Evolutionary conservation across 37 sponge, comb jelly and placozoan genomes (phyloP), one percentile per base, ranked within the genome.

Genomic region (Crambe crambe): DNA sequence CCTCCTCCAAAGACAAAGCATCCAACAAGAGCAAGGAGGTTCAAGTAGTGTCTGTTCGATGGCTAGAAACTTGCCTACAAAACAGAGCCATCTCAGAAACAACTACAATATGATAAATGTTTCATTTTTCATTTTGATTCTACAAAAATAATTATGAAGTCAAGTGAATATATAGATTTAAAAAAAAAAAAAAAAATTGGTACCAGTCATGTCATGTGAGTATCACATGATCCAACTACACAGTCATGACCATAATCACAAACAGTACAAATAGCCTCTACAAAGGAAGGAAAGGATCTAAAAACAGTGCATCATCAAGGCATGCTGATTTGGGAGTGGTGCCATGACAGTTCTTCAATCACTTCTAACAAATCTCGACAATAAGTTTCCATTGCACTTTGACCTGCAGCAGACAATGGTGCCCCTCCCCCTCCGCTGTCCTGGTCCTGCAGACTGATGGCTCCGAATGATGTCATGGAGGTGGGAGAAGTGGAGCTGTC

Each of bases 401-500:
- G 56, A 8, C 64, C 72, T 5, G 73, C 60, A 22, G 68, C 47
- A 20, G 30, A 26, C 37, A 27, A 3, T 1, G 38, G 35, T 0
- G 31, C 68, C 66, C 51, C 32, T 15, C 58, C 81, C 37, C 56
- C 56, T 15, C 58, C 81, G 22, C 56, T 35, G 37, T 73, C 83
- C 8, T 73, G 61, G 22, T 65, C 57, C 34, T 71, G 72, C 22
- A 83, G 30, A 51, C 83, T 83, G 56, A 76, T 83, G 1, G 83
- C 76, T 42, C 83, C 83, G 0, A 57, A 67, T 18, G 83, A 83
- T 5, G 82, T 31, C 54, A 82, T 38, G 63, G 83, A 75, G 68
- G 83, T 75, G 68, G 83, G 83, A 0, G 83, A 83, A 6, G 25
- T 42, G 9, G 83, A 83, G 6, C 69, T 68, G 0, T 75, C 83